These are phyloP conservation scores for Lepidonotus clava DNA, from an alignment of 2,888 invertebrate species.

Conservation along the genomic window DNA sequence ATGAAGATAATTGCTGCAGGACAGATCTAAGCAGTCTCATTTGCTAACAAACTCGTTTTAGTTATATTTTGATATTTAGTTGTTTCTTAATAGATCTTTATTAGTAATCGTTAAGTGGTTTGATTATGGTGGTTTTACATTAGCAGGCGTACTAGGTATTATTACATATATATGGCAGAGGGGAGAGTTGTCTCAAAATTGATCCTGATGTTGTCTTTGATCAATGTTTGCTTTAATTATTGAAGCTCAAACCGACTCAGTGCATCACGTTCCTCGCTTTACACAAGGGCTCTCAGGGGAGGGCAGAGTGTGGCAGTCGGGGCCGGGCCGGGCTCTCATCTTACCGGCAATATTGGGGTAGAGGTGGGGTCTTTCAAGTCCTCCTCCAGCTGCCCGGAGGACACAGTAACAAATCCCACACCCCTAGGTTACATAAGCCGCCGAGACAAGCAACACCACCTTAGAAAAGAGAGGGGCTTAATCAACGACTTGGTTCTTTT, in stretches of 20 bases:
- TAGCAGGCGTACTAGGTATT: too few relatives aligned
- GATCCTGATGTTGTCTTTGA: neutral
- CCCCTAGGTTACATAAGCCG: too few relatives aligned
- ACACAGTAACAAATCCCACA: neutral
- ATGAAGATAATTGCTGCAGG: too few relatives aligned
- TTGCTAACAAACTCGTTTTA: too few relatives aligned
- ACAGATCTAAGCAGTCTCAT: too few relatives aligned
- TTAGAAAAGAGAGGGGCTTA: neutral
- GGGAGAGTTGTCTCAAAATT: neutral
- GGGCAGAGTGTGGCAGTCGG: neutral
- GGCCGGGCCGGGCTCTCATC: neutral
- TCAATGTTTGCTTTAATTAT: neutral
- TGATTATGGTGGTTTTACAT: too few relatives aligned
- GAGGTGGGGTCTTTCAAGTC: neutral
- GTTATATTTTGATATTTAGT: too few relatives aligned
- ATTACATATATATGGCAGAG: too few relatives aligned
- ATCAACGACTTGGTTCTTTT: neutral
- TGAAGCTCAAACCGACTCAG: neutral
- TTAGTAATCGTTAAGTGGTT: too few relatives aligned
- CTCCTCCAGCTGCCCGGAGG: too few relatives aligned
- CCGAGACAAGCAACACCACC: neutral
- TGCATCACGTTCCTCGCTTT: neutral
- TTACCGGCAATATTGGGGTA: neutral
- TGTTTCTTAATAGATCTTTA: too few relatives aligned
- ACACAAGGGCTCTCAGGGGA: slow-evolving; percentile 9